These are phyloP conservation scores for Candidula unifasciata DNA, from an alignment of 2,888 invertebrate genomes.

Conservation along the genomic window DNA sequence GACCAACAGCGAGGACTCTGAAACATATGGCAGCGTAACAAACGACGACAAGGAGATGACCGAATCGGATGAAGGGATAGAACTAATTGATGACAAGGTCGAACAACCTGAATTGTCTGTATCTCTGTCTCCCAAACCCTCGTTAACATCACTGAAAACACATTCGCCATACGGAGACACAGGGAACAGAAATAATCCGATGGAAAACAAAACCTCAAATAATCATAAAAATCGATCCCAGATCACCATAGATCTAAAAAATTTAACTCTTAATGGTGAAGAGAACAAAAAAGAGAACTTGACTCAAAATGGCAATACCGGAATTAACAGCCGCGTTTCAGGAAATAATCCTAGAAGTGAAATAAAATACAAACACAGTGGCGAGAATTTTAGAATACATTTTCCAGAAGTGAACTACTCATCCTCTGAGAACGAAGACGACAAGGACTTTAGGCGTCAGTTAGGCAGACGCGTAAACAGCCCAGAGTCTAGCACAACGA, in stretches of 20 bases:
- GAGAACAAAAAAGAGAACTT: neutral
- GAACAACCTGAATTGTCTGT: neutral
- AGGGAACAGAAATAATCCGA: neutral
- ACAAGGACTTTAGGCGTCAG: neutral
- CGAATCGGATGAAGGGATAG: constrained; percentile 46
- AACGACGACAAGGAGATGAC: neutral
- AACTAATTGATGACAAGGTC: constrained; percentile 38
- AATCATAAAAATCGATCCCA: neutral
- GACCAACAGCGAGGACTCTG: neutral
- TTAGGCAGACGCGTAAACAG: neutral
- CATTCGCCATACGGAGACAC: constrained; percentile 19
- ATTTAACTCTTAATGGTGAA: neutral
- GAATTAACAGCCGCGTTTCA: neutral
- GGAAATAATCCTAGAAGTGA: neutral
- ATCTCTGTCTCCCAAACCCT: neutral
- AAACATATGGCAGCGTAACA: neutral
- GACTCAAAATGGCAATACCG: neutral
- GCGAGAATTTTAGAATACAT: neutral
- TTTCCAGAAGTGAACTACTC: neutral
- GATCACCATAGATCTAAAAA: constrained; percentile 16
- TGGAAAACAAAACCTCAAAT: neutral
- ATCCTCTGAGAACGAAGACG: neutral
- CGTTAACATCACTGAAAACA: constrained; percentile 19
- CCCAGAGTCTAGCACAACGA: neutral
- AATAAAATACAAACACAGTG: constrained; percentile 5